A percentile compares a stretch with the other conserved stretches of the same genome.
phyloP scores from a whole-genome alignment of 2,888 invertebrate species.

The Aleiodes leptofemur region DNA sequence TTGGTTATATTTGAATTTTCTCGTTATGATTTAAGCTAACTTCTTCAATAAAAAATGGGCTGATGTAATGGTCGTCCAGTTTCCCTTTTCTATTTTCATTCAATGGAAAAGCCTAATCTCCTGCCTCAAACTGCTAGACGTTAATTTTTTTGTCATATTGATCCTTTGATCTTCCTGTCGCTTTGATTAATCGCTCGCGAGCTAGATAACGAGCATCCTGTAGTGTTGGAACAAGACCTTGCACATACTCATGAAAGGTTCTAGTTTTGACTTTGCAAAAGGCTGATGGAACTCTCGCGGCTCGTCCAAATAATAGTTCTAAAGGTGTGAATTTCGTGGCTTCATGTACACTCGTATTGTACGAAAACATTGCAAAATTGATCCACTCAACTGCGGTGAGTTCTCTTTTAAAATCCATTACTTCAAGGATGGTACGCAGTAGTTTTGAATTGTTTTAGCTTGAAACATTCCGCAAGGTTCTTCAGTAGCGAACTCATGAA shows the following conservation, averaged over 20 bases:
- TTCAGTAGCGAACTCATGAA: conserved; percentile 44
- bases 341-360: conserved; percentile 45
- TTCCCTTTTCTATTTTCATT: no score
- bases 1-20: not conserved
- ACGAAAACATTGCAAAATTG: conserved; percentile 30
- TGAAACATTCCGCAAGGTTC: conserved; percentile 31
- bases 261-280: not conserved
- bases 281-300: conserved; percentile 5
- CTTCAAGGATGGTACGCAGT: conserved; percentile 46
- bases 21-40: not conserved
- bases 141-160: not conserved
- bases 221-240: not conserved
- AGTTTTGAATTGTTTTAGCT: conserved; percentile 40
- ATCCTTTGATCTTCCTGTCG: not conserved
- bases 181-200: not conserved
- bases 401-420: conserved; percentile 44
- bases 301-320: conserved; percentile 38
- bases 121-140: no score
- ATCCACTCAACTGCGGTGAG: conserved; percentile 32
- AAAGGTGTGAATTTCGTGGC: conserved; percentile 8
- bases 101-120: no score
- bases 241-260: not conserved
- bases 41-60: no score
- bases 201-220: not conserved
- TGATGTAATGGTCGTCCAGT: no score